Percentiles rank a stretch among this genome's conserved stretches.
Conservation (phyloP, 2,888 invertebrate species). For the Calameuta idolon region DNA sequence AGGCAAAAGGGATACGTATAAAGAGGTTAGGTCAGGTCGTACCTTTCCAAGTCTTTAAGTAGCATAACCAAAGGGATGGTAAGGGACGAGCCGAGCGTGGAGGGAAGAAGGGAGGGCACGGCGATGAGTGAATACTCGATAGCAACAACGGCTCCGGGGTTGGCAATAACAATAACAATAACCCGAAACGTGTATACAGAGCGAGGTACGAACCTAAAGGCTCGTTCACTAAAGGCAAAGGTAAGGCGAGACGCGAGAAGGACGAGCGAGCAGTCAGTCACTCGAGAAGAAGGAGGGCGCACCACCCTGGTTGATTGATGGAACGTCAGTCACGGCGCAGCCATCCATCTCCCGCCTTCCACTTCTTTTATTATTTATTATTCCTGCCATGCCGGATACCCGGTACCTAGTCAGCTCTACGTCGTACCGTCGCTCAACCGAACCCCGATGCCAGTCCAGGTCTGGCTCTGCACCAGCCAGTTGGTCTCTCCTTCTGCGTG, state of each 20-base stretch:
- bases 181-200: neutral
- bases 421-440: neutral
- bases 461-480: neutral
- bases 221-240: constrained; percentile 9
- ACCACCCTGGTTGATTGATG: constrained; percentile 59
- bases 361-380: constrained; percentile 62
- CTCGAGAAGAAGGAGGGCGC: constrained; percentile 19
- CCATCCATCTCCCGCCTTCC: constrained; percentile 62
- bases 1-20: neutral
- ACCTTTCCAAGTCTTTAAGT: neutral
- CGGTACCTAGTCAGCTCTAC: neutral
- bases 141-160: constrained; percentile 20
- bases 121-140: neutral
- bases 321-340: constrained; percentile 65
- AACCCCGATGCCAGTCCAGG: neutral
- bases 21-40: neutral
- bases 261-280: constrained; percentile 31
- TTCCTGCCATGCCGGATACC: constrained; percentile 48
- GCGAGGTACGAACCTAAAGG: neutral
- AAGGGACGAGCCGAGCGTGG: neutral
- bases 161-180: constrained; percentile 13
- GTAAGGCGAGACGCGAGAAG: constrained; percentile 17
- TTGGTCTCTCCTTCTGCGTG: neutral
- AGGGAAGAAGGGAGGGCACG: neutral
- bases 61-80: neutral